Conservation (phyloP, 37 sponge, comb jelly and placozoan species). For the Eunapius fragilis region DNA sequence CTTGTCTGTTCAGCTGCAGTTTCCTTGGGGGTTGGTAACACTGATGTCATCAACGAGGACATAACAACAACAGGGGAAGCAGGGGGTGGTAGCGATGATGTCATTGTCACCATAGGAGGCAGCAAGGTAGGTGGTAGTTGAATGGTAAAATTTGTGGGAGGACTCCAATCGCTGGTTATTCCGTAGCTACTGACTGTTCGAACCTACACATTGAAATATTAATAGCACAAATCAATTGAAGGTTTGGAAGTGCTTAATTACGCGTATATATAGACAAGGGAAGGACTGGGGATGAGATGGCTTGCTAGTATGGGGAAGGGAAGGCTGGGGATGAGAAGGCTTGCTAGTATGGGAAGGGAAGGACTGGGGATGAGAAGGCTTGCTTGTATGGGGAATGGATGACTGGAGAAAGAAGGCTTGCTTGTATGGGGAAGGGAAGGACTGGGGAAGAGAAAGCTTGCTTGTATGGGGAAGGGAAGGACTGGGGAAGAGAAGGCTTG, state of each 20-base stretch:
- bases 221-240: background rate
- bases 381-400: too few species aligned
- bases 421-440: too few species aligned
- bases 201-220: background rate
- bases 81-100: background rate
- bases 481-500: too few species aligned
- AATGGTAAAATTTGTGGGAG: background rate
- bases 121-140: background rate
- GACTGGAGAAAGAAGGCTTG: too few species aligned
- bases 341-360: too few species aligned
- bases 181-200: background rate
- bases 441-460: too few species aligned
- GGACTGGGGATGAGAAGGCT: too few species aligned
- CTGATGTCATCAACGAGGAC: background rate
- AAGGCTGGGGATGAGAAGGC: too few species aligned
- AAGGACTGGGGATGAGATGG: background rate
- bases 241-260: too few species aligned
- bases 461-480: too few species aligned
- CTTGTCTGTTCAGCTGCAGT: background rate
- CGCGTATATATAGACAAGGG: background rate
- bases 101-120: background rate
- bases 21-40: background rate
- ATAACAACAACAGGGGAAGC: background rate
- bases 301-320: too few species aligned
- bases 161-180: background rate